Percentiles rank a stretch among this genome's conserved stretches.
Evolutionary conservation across 2,113 vertebrate species (phyloP).

Genomic region (Aythya baeri): DNA sequence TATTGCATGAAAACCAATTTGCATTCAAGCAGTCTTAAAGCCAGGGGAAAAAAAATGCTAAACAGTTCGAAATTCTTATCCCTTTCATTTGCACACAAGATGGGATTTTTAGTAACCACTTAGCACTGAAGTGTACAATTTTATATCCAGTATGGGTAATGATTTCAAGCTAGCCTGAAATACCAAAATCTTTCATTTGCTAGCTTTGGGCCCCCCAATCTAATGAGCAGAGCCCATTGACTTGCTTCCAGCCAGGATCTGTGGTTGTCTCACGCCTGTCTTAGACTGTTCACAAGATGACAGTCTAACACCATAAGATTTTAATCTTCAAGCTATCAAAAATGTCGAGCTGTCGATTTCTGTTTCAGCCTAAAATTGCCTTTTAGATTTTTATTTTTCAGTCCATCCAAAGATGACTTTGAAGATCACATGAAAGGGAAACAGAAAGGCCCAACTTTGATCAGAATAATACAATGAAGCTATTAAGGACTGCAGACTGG

Average conservation of each 20-base stretch:
- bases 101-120: not conserved
- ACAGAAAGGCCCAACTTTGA: constrained; percentile 44
- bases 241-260: not conserved
- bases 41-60: not conserved
- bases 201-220: not conserved
- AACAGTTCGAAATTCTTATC: not conserved
- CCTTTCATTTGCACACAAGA: not conserved
- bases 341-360: not conserved
- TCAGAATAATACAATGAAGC: constrained; percentile 42
- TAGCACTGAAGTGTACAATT: not conserved
- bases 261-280: not conserved
- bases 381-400: constrained; percentile 25
- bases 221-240: not conserved
- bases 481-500: not conserved
- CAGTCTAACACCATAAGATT: constrained; percentile 34
- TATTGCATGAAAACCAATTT: not conserved
- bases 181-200: not conserved
- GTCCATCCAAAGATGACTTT: constrained; percentile 23
- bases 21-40: not conserved
- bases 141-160: not conserved
- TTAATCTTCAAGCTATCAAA: constrained; percentile 9
- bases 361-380: constrained; percentile 9
- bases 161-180: constrained; percentile 2
- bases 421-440: constrained; percentile 40
- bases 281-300: constrained; percentile 41